A percentile compares a stretch with the other conserved stretches of the same genome.
Conservation (phyloP, 2,888 invertebrate genomes). For the Neoascia interrupta region DNA sequence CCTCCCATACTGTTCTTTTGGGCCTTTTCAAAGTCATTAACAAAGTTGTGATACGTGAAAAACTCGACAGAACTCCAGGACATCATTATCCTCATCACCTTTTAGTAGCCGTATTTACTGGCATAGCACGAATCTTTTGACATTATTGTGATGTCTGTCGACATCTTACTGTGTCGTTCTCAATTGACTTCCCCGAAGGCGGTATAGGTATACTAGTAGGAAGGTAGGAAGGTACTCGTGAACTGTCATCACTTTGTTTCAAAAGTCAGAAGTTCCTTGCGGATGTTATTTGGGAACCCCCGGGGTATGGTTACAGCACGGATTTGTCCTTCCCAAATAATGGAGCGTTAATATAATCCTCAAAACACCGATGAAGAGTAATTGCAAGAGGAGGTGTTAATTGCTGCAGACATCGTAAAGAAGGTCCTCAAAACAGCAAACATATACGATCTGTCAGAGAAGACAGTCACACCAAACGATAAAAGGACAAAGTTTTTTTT, state of each 20-base stretch:
- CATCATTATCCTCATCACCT: constrained; percentile 71
- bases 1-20: too few species aligned
- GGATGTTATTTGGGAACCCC: constrained; percentile 46
- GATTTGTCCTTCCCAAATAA: constrained; percentile 27
- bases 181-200: constrained; percentile 24
- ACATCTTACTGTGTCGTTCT: constrained; percentile 25
- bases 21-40: too few species aligned
- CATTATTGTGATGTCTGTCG: constrained; percentile 35
- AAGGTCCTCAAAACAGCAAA: too few species aligned
- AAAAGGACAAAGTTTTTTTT: too few species aligned
- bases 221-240: constrained; percentile 11
- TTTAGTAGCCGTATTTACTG: constrained; percentile 73
- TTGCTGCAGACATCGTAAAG: too few species aligned
- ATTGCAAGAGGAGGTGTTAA: constrained; percentile 48
- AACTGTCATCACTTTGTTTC: constrained; percentile 56
- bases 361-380: constrained; percentile 8
- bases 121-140: constrained; percentile 71
- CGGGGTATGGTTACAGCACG: constrained; percentile 16
- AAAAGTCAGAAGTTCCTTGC: constrained; percentile 32
- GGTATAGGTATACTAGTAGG: too few species aligned
- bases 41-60: too few species aligned
- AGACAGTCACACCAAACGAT: too few species aligned
- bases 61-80: constrained; percentile 49
- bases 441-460: too few species aligned
- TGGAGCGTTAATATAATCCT: too few species aligned